These are phyloP conservation scores for Diplodus puntazzo DNA, from an alignment of 2,797 vertebrate species.

Conservation along the genomic window DNA sequence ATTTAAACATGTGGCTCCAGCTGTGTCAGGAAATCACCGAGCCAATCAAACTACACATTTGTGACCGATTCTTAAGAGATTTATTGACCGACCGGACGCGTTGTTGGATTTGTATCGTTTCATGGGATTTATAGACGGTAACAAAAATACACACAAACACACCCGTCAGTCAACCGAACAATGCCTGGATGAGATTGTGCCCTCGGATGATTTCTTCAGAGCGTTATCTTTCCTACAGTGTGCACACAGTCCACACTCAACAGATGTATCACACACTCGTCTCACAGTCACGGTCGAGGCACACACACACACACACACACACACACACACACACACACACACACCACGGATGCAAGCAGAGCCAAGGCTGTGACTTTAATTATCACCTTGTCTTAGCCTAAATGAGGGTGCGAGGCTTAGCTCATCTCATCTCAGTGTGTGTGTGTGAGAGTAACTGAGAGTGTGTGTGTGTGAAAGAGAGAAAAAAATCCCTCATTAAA, in stretches of 20 bases:
- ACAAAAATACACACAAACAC: background rate
- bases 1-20: too few species aligned
- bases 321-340: conserved; percentile 13
- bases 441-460: conserved; percentile 35
- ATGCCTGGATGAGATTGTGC: background rate
- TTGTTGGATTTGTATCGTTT: background rate
- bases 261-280: conserved; percentile 54
- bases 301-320: conserved; percentile 13
- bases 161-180: background rate
- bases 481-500: conserved; percentile 46
- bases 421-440: conserved; percentile 83
- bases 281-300: conserved; percentile 36
- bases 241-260: conserved; percentile 25
- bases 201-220: conserved; percentile 8
- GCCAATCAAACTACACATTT: background rate
- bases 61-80: background rate
- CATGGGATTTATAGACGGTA: background rate
- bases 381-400: conserved; percentile 93
- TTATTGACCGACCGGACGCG: background rate
- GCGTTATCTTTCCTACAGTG: conserved; percentile 4
- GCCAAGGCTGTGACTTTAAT: conserved; percentile 92
- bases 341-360: conserved; percentile 68
- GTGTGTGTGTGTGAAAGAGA: conserved; percentile 19
- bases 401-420: conserved; percentile 87
- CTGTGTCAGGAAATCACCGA: background rate